Conservation (phyloP, 2,888 invertebrate species). For the Chaetoderma sp. region DNA sequence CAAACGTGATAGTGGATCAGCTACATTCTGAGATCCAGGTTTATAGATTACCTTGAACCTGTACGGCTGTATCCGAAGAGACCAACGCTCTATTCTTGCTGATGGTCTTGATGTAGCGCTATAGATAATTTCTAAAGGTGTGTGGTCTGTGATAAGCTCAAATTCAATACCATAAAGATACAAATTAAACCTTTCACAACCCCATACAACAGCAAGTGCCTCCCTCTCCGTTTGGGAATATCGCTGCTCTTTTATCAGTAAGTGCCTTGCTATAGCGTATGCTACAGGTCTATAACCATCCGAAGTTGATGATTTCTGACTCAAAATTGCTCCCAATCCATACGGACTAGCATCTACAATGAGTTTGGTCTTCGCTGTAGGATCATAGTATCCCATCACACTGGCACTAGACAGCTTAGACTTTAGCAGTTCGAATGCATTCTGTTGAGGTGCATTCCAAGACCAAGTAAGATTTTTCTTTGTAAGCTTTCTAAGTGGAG, state of each 20-base stretch:
- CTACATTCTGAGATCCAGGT: constrained; percentile 1
- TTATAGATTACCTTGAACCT: constrained; percentile 3
- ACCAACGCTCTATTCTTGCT: constrained; percentile 9
- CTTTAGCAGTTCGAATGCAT: not conserved
- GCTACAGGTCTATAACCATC: no score
- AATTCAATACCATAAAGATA: constrained; percentile 21
- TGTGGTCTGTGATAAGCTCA: constrained; percentile 22
- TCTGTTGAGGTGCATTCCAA: not conserved
- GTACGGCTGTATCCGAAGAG: constrained; percentile 9
- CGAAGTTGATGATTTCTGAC: not conserved
- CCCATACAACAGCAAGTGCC: constrained; percentile 19
- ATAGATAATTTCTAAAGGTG: constrained; percentile 13
- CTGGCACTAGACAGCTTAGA: not conserved
- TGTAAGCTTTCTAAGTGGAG: not conserved
- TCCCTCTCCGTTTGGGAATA: constrained; percentile 10
- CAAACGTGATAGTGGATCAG: constrained; percentile 7
- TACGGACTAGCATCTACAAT: no score
- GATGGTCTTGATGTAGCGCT: not conserved
- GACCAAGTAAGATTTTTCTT: not conserved
- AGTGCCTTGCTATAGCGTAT: not conserved
- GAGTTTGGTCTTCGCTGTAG: not conserved
- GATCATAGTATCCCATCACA: not conserved
- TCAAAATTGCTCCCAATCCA: not conserved
- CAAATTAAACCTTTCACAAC: constrained; percentile 23
- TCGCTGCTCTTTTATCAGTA: not conserved